phyloP scores from a whole-genome alignment of 1,140 invertebrate genomes.

The Zophobas atratus region DNA sequence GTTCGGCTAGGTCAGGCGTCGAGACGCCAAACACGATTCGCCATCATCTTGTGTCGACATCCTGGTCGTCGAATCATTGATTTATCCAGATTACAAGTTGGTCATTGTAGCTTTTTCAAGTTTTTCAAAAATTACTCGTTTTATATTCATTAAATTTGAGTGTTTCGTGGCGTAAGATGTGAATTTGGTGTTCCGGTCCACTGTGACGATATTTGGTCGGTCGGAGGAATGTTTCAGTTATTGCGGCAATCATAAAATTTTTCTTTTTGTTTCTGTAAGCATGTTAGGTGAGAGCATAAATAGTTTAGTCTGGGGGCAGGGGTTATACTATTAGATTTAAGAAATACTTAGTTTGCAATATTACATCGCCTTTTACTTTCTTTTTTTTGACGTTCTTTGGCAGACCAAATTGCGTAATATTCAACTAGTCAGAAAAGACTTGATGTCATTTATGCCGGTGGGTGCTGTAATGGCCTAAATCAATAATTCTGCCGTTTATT shows the following conservation, averaged over 20 bases:
- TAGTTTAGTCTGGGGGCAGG: not conserved
- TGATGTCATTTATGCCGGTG: not conserved
- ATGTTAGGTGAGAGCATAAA: slow-evolving; percentile 6
- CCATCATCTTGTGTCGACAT: slow-evolving; percentile 43
- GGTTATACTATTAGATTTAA: no score
- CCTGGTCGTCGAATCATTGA: slow-evolving; percentile 3
- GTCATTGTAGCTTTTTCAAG: no score
- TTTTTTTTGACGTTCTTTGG: not conserved
- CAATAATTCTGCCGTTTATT: slow-evolving; percentile 4
- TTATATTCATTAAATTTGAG: not conserved
- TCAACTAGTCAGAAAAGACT: not conserved
- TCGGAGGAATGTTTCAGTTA: slow-evolving; percentile 7
- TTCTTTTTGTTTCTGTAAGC: slow-evolving; percentile 8
- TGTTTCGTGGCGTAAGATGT: slow-evolving; percentile 14
- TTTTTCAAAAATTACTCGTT: no score
- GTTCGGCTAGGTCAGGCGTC: slow-evolving; percentile 53
- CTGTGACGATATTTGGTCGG: slow-evolving; percentile 20
- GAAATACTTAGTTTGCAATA: not conserved
- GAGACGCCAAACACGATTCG: slow-evolving; percentile 47
- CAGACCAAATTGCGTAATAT: not conserved
- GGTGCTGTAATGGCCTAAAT: not conserved
- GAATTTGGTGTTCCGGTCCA: not conserved
- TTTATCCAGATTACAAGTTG: slow-evolving; percentile 9
- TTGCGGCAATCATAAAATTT: slow-evolving; percentile 21
- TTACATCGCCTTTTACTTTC: not conserved